phyloP scores from a whole-genome alignment of 2,797 vertebrate species.

The Mormyrus hasselquistii region DNA sequence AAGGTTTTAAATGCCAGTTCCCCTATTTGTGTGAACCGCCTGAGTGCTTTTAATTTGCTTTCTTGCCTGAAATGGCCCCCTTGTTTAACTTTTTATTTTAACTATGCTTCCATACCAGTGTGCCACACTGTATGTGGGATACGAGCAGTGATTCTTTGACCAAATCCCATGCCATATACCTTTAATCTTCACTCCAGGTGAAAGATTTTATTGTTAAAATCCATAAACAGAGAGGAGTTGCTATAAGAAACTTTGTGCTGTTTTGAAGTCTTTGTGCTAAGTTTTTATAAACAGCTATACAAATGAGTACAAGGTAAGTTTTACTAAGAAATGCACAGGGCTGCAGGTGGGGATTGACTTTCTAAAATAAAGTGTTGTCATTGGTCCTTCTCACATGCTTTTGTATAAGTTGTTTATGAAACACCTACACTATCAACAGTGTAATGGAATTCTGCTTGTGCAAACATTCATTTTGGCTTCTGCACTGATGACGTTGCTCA shows the following conservation, averaged over 20 bases:
- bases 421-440: background rate
- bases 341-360: background rate
- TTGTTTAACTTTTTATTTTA: background rate
- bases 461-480: background rate
- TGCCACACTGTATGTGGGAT: background rate
- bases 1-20: background rate
- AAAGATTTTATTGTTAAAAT: background rate
- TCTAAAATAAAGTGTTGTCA: background rate
- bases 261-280: background rate
- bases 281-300: background rate
- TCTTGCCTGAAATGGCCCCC: background rate
- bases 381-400: background rate
- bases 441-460: background rate
- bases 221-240: background rate
- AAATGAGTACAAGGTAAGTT: background rate
- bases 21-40: background rate
- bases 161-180: background rate
- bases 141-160: background rate
- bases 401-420: background rate
- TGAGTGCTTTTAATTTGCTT: background rate
- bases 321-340: background rate
- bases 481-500: background rate
- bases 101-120: background rate
- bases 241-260: background rate
- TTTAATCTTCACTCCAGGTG: background rate